Base-by-base conservation (phyloP, 2,797 vertebrate species). In the Allobates femoralis region DNA sequence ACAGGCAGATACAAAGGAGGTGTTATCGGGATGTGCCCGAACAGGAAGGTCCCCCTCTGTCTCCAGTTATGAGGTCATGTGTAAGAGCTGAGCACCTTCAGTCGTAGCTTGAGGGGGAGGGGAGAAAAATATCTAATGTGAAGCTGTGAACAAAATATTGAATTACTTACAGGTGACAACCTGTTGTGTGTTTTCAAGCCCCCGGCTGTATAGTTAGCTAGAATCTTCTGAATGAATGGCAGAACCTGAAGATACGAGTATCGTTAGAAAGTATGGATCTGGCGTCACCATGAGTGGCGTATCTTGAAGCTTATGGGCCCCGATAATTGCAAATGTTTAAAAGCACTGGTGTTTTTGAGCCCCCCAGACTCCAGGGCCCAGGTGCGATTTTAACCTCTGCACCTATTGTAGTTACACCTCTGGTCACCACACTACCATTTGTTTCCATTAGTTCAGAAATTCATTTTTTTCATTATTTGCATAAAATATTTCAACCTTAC, bases 11-110 rank as follows among this genome's bases (percentile, higher is more conserved):
- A 87, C 28, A 67, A 81, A 76, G 69, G 26, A 85, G 87, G 87
- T 88, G 83, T 85, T 67, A 77, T 77, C 32, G 78, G 87, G 83
- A 88, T 85, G 81, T 88, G 87, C 76, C 83, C 69, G 83, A 81
- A 67, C 87, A 85, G 69, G 85, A 86, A 76, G 71, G 73, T 82
- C 78, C 69, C 85, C 41, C 77, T 87, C 74, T 55, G 66, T 64
- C 75, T 32, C 67, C 81, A 85, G 32, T 5, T 32, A 88, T 88
- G 87, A 88, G 78, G 71, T 88, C 80, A 88, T 88, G 77, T 41
- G 67, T 74, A 84, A 58, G 46, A 84, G 50, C 62, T 4, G 32
- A 30, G 55, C 81, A 62, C 75, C 75, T 84, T 73, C 37, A 60
- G 79, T 66, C 55, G 26, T 75, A 81, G 78, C 78, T 74, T 34